Conservation (phyloP, 1,140 invertebrate genomes). For the Drosophila willistoni region DNA sequence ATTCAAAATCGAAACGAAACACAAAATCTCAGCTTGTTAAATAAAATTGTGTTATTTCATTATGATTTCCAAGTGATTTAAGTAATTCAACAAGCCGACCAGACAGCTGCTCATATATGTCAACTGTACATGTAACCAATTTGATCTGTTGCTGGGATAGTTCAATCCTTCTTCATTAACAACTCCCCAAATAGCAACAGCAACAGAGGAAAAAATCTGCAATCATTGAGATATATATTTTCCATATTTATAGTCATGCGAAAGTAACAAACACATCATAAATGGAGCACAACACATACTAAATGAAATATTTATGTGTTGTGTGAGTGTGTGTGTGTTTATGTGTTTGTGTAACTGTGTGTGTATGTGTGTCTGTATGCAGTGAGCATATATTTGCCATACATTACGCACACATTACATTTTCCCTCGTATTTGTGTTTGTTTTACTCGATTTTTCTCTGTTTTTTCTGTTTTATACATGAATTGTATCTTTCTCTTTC, state of each 20-base stretch:
- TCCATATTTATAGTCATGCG: conserved; percentile 47
- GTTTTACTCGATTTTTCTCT: conserved; percentile 32
- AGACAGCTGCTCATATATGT: too few species aligned
- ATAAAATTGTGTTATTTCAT: too few species aligned
- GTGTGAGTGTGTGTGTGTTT: conserved; percentile 4
- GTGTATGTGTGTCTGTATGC: conserved; percentile 42
- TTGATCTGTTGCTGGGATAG: not conserved
- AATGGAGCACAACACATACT: conserved; percentile 74
- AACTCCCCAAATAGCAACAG: not conserved
- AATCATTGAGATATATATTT: conserved; percentile 46
- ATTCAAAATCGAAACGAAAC: too few species aligned
- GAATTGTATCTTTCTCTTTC: conserved; percentile 13
- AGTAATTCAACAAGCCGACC: too few species aligned
- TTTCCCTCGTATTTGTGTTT: conserved; percentile 56
- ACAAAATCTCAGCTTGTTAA: too few species aligned
- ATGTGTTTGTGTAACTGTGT: conserved; percentile 6
- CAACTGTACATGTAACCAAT: not conserved
- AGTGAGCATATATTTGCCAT: conserved; percentile 71
- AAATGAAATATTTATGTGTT: conserved; percentile 75
- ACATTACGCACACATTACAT: conserved; percentile 79
- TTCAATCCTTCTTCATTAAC: conserved; percentile 10
- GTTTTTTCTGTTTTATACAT: conserved; percentile 23
- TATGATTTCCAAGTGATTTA: too few species aligned
- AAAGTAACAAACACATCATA: conserved; percentile 70
- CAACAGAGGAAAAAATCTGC: conserved; percentile 10